Conservation (phyloP, 2,888 invertebrate species). For the Craniophora ligustri region DNA sequence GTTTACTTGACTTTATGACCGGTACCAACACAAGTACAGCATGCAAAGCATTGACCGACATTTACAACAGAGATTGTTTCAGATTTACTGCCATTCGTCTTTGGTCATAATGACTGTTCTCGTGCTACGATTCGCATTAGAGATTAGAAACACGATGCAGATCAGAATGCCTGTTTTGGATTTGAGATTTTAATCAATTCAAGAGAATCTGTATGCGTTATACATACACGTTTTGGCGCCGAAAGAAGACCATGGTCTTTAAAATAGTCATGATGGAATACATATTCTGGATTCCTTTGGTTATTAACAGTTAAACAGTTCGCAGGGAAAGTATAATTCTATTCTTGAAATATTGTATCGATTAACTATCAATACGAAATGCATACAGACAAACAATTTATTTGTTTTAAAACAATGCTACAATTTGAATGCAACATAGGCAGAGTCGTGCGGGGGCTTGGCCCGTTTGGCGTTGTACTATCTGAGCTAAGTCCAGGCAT, state of each 20-base stretch:
- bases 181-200: neutral
- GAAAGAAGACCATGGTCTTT: too few relatives aligned
- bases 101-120: constrained; percentile 36
- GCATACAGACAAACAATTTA: constrained; percentile 39
- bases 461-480: constrained; percentile 20
- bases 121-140: constrained; percentile 25
- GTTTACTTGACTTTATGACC: constrained; percentile 53
- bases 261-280: neutral
- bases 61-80: constrained; percentile 48
- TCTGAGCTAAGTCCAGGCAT: constrained; percentile 18
- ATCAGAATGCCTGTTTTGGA: constrained; percentile 15
- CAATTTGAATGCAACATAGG: constrained; percentile 40
- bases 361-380: constrained; percentile 23
- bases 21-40: constrained; percentile 53
- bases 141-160: constrained; percentile 25
- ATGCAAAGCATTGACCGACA: constrained; percentile 62
- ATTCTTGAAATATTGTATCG: constrained; percentile 5
- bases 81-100: constrained; percentile 43
- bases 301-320: too few relatives aligned
- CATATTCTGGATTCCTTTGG: too few relatives aligned
- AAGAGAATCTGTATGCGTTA: neutral
- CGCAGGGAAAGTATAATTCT: neutral
- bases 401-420: too few relatives aligned
- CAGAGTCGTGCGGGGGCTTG: constrained; percentile 57
- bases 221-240: too few relatives aligned